These are phyloP conservation scores for Synaphobranchus kaupii DNA, from an alignment of 2,797 vertebrate genomes.

Conservation along the genomic window DNA sequence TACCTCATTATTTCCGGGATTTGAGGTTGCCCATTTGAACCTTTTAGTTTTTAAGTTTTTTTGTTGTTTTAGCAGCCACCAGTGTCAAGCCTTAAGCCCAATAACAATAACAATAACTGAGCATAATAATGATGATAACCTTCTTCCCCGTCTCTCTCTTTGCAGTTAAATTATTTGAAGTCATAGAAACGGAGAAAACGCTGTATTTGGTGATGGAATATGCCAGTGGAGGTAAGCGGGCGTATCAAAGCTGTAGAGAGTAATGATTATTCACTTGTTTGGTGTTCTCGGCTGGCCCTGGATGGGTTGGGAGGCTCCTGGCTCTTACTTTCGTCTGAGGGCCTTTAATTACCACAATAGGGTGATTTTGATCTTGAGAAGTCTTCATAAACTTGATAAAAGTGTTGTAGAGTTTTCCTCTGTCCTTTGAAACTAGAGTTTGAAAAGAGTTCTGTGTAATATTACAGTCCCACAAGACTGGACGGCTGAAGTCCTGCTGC, in stretches of 20 bases:
- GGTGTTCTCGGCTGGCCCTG: neutral
- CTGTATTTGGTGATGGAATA: constrained; percentile 96
- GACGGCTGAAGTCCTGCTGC: neutral
- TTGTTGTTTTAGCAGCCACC: neutral
- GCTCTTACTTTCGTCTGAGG: neutral
- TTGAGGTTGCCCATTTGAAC: neutral
- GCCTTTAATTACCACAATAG: neutral
- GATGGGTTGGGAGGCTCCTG: neutral
- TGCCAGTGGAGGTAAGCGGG: constrained; percentile 81
- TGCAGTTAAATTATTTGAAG: constrained; percentile 93
- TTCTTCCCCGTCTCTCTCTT: constrained; percentile 18
- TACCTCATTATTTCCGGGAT: neutral
- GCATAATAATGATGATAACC: neutral
- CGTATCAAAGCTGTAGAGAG: constrained; percentile 24
- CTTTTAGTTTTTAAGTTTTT: neutral
- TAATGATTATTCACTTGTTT: neutral
- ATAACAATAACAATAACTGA: neutral
- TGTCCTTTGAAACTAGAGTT: neutral
- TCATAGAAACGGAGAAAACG: constrained; percentile 94
- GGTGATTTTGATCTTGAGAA: neutral
- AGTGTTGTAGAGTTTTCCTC: neutral
- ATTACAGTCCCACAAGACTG: neutral
- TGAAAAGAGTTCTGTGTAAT: neutral
- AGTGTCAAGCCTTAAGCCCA: neutral
- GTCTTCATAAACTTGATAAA: neutral